phyloP scores from a whole-genome alignment of 1,140 invertebrate genomes.

The Episyrphus balteatus region DNA sequence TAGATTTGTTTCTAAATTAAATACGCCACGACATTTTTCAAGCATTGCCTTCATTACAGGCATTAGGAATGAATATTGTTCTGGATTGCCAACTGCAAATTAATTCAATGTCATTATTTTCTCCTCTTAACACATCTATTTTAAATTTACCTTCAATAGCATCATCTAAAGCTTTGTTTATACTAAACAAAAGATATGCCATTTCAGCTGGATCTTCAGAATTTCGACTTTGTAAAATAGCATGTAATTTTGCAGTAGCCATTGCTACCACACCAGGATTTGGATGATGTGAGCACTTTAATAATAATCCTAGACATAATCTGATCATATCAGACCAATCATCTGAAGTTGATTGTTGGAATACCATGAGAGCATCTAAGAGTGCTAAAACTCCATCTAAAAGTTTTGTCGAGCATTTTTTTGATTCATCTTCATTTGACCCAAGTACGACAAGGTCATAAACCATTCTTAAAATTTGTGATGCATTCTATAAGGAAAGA shows the following conservation, averaged over 20 bases:
- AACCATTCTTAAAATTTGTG: conserved; percentile 46
- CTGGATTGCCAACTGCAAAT: conserved; percentile 39
- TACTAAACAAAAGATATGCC: conserved; percentile 41
- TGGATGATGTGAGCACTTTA: conserved; percentile 44
- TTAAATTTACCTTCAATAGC: conserved; percentile 33
- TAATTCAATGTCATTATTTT: conserved; percentile 1
- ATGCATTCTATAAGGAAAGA: conserved; percentile 37
- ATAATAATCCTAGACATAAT: conserved; percentile 37
- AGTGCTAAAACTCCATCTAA: conserved; percentile 45
- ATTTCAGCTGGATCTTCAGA: conserved; percentile 43
- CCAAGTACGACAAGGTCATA: conserved; percentile 48
- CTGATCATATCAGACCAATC: conserved; percentile 51
- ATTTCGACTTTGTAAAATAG: conserved; percentile 44
- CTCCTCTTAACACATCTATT: not conserved
- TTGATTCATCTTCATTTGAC: conserved; percentile 40
- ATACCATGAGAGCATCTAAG: conserved; percentile 42
- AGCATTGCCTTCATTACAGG: conserved; percentile 52
- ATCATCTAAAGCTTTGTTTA: conserved; percentile 36
- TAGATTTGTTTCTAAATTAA: conserved; percentile 42
- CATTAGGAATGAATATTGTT: conserved; percentile 52
- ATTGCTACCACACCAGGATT: conserved; percentile 47
- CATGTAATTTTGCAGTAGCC: conserved; percentile 49
- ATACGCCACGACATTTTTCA: conserved; percentile 42
- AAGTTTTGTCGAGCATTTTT: conserved; percentile 43
- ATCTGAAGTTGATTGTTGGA: conserved; percentile 40